These are phyloP conservation scores for Fragum fragum DNA, from an alignment of 2,888 invertebrate species.

Conservation along the genomic window DNA sequence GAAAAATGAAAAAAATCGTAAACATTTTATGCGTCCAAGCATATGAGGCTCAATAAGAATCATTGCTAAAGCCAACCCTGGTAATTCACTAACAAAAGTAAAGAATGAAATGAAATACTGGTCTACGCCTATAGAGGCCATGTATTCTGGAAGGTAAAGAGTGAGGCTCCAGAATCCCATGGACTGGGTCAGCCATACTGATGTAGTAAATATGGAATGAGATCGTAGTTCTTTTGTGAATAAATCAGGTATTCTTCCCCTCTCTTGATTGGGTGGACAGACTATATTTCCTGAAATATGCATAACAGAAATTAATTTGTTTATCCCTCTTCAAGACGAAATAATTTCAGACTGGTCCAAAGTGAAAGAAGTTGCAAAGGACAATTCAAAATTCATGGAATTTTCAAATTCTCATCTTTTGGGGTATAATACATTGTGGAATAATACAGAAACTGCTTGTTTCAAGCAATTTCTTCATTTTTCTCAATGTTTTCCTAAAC, in stretches of 20 bases:
- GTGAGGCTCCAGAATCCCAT: conserved; percentile 83
- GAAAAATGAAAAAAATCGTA: conserved; percentile 76
- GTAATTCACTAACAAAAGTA: conserved; percentile 80
- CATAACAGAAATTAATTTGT: too few species aligned
- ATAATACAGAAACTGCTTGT: too few species aligned
- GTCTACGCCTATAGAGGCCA: conserved; percentile 74
- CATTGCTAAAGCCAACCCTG: conserved; percentile 80
- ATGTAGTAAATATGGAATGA: conserved; percentile 70
- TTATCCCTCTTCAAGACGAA: too few species aligned
- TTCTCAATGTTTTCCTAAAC: too few species aligned
- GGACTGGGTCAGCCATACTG: conserved; percentile 80
- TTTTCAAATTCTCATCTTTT: too few species aligned
- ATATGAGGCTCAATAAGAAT: conserved; percentile 77
- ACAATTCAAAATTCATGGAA: too few species aligned
- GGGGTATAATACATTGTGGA: too few species aligned
- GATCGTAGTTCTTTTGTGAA: conserved; percentile 68
- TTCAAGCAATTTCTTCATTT: too few species aligned
- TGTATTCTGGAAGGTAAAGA: conserved; percentile 80
- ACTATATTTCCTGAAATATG: conserved; percentile 71
- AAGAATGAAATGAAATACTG: conserved; percentile 81
- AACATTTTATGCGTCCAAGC: conserved; percentile 79
- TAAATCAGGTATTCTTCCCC: conserved; percentile 74
- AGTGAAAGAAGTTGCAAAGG: too few species aligned
- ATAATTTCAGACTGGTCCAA: too few species aligned
- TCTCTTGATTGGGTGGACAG: conserved; percentile 66